phyloP scores from a whole-genome alignment of 2,113 vertebrate species.

The Ceyx margarethae region DNA sequence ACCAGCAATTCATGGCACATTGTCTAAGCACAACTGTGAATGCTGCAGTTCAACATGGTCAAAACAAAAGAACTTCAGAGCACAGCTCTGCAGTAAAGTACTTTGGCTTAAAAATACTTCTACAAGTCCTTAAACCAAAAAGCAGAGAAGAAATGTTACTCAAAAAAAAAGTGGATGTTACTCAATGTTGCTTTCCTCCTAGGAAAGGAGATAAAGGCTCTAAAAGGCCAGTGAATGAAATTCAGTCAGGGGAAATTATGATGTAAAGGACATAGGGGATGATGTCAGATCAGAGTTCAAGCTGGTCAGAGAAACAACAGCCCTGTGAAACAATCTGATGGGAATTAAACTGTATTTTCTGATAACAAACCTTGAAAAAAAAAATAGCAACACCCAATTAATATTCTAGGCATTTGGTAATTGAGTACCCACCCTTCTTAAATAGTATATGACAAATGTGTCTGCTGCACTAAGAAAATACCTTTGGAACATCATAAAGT shows the following conservation, averaged over 20 bases:
- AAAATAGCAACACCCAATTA: background rate
- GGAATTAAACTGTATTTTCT: background rate
- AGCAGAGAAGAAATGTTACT: background rate
- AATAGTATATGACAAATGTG: background rate
- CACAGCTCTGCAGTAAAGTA: background rate
- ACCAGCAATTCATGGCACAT: background rate
- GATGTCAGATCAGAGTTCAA: background rate
- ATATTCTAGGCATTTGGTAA: background rate
- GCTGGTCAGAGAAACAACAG: background rate
- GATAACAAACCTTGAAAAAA: background rate
- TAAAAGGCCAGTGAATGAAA: background rate
- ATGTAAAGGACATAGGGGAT: background rate
- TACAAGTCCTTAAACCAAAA: background rate
- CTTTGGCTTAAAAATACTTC: background rate
- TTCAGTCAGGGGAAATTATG: background rate
- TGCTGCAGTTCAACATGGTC: background rate
- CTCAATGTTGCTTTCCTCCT: background rate
- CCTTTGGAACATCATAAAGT: background rate
- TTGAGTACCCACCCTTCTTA: background rate
- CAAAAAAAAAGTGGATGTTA: background rate
- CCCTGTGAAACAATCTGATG: background rate
- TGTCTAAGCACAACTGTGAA: background rate
- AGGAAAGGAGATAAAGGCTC: background rate
- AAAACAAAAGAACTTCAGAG: background rate
- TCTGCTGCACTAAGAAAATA: background rate